phyloP scores from a whole-genome alignment of 2,113 vertebrate genomes.

The Pomatorhinus ruficollis region DNA sequence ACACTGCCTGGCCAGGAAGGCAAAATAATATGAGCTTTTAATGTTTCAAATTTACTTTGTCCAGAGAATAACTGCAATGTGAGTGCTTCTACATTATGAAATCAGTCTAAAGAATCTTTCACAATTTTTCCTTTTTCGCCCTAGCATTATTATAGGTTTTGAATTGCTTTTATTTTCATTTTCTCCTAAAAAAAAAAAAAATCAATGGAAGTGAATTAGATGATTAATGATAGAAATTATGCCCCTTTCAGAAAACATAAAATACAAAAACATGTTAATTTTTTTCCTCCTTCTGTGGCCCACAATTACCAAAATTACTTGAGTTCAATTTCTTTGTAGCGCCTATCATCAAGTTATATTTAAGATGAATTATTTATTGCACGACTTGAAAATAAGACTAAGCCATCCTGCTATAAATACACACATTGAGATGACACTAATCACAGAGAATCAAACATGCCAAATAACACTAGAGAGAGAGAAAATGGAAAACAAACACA shows the following conservation, averaged over 20 bases:
- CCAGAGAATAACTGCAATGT: conserved; percentile 21
- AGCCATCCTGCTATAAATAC: background rate
- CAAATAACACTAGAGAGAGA: background rate
- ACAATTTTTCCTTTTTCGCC: background rate
- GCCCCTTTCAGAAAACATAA: conserved; percentile 9
- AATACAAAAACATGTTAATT: conserved; percentile 15
- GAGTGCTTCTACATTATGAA: background rate
- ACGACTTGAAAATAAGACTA: conserved; percentile 29
- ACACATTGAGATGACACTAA: background rate
- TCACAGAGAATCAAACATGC: background rate
- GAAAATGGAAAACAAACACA: conserved; percentile 21
- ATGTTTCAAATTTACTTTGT: conserved; percentile 25
- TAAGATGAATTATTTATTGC: conserved; percentile 45
- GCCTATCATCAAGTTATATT: conserved; percentile 14
- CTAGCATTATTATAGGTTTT: conserved; percentile 29
- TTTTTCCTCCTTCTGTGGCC: background rate
- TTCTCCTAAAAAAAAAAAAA: conserved; percentile 58
- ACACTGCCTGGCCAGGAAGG: background rate
- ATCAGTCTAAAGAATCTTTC: conserved; percentile 11
- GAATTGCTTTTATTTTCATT: conserved; percentile 53
- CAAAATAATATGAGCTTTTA: conserved; percentile 49
- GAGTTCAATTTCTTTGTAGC: conserved; percentile 30
- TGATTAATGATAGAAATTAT: conserved; percentile 61
- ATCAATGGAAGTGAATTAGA: conserved; percentile 48
- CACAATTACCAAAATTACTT: conserved; percentile 7